Base-by-base conservation (phyloP, 2,113 vertebrate genomes). In the Pipa parva region DNA sequence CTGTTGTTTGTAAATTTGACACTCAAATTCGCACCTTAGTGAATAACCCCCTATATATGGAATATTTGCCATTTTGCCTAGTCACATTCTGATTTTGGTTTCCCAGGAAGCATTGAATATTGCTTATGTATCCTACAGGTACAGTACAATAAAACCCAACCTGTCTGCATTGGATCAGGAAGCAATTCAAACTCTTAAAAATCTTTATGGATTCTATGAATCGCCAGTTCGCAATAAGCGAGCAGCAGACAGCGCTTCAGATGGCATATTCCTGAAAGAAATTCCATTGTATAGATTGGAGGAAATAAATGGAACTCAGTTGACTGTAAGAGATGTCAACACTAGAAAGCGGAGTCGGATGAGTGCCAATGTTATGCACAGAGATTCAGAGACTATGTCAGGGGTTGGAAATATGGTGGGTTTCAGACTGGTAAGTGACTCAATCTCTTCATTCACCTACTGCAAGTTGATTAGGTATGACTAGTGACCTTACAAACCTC, bases 401-500 rank as follows among this genome's bases (percentile, higher is more conserved):
- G 52, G 87, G 3, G 69, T 80, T 0, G 84, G 80, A 0, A 75
- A 81, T 39, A 62, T 86, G 48, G 86, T 91, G 1, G 89, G 88
- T 46, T 91, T 90, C 57, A 85, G 83, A 4, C 64, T 91, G 87
- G 89, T 91, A 50, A 89, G 88, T 77, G 11, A 3, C 1, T 4
- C 1, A 3, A 31, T 33, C 9, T n/a, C 17, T 8, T 37, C 37
- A 27, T 20, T 18, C 5, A 26, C 27, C 2, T n/a, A n/a, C n/a
- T n/a, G n/a, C n/a, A n/a, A n/a, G n/a, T n/a, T n/a, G n/a, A n/a
- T n/a, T n/a, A n/a, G n/a, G n/a, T n/a, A n/a, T n/a, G n/a, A n/a
- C n/a, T n/a, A n/a, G n/a, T n/a, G n/a, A n/a, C n/a, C n/a, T n/a
- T n/a, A n/a, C n/a, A n/a, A n/a, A n/a, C n/a, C n/a, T n/a, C n/a